A percentile compares a stretch with the other conserved stretches of the same genome.
Conservation (phyloP, 2,113 vertebrate species). For the Orcinus orca region DNA sequence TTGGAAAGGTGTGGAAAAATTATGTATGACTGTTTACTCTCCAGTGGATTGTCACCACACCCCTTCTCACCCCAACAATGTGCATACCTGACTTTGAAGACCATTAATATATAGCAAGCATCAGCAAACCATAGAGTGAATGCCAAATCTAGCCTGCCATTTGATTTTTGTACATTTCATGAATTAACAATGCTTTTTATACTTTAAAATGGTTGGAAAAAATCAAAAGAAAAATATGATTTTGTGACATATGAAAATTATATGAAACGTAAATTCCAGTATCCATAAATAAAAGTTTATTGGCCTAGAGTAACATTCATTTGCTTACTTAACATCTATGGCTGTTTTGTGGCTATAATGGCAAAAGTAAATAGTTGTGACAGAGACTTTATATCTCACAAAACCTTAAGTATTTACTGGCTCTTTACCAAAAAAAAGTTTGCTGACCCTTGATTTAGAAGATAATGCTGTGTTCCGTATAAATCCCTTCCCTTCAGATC, state of each 20-base stretch:
- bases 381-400: not conserved
- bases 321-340: not conserved
- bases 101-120: not conserved
- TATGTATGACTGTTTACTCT: not conserved
- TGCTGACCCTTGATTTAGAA: not conserved
- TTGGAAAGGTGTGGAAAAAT: not conserved
- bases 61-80: not conserved
- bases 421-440: not conserved
- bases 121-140: not conserved
- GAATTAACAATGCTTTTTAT: not conserved
- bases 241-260: not conserved
- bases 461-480: not conserved
- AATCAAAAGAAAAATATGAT: not conserved
- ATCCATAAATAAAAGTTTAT: not conserved
- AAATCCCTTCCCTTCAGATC: not conserved
- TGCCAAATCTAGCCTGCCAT: not conserved
- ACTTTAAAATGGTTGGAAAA: not conserved
- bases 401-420: not conserved
- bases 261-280: not conserved
- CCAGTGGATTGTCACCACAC: not conserved
- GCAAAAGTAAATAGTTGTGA: not conserved
- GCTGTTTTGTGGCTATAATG: not conserved
- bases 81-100: not conserved
- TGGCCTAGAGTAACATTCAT: not conserved
- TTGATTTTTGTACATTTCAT: not conserved